Evolutionary conservation across 2,888 invertebrate species (phyloP), one percentile per base, ranked within the genome.

Genomic region (Alsophila aescularia): DNA sequence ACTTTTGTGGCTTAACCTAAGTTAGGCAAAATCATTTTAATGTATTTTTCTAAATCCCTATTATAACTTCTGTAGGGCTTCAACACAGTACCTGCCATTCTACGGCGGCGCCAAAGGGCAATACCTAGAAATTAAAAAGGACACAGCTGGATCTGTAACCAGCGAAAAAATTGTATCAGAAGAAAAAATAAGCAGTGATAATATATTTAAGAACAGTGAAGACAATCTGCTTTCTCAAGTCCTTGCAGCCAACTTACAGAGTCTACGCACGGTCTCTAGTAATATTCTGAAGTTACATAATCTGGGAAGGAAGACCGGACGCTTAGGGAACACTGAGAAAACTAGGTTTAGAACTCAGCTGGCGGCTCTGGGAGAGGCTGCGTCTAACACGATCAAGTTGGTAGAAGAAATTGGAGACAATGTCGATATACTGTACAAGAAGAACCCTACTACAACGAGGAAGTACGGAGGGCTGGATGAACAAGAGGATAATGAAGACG

Each of bases 61-160:
- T 15, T 15, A 15, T 9, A 15, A 47, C 56, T 53, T 62, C 52
- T 58, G 35, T 75, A 89, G 89, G 58, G 77, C 70, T 55, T 72
- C 83, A 39, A 74, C 81, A 44, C 83, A 85, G 65, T 92, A 87
- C 49, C 73, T 95, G 34, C 94, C 95, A 10, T 96, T 94, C 80
- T 96, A 96, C 72, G 96, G 96, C 0, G 95, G 95, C 24, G 94
- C 93, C 1, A 94, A 93, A 72, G 96, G 96, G 0, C 94, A 95
- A 79, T 93, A 94, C 49, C 81, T 95, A 67, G 93, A 93, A 91
- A 87, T 94, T 45, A 92, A 87, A 44, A 93, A 92, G 80, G 89
- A 92, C 47, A 81, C 83, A 5, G 83, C 92, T 64, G 94, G 94
- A 13, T 79, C 83, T 6, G 73, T 92, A 0, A 73, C 89, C 37